Conservation (phyloP, 2,113 vertebrate species). For the Eira barbara region DNA sequence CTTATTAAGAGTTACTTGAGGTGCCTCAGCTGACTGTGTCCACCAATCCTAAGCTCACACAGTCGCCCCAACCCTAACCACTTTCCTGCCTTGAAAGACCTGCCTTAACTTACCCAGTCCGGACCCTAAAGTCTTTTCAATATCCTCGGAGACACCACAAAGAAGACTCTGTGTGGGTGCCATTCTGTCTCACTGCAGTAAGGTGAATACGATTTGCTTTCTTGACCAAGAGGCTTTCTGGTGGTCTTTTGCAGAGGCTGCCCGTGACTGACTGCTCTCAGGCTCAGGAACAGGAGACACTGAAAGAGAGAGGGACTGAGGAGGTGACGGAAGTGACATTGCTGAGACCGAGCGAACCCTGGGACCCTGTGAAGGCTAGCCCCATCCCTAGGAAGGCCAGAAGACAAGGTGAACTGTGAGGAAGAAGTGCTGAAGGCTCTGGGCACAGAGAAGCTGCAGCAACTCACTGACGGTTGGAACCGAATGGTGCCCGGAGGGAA, state of each 20-base stretch:
- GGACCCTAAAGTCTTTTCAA: not conserved
- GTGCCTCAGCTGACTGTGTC: not conserved
- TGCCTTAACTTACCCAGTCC: not conserved
- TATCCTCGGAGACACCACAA: fast-evolving
- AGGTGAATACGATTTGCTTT: not conserved
- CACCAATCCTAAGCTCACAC: not conserved
- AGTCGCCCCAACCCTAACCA: not conserved
- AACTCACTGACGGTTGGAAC: not conserved
- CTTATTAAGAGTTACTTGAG: not conserved
- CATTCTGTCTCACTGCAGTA: not conserved
- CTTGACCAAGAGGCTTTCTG: not conserved
- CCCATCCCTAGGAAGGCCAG: not conserved
- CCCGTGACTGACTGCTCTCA: not conserved
- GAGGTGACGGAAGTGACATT: not conserved
- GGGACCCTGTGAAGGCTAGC: not conserved
- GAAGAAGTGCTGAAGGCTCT: not conserved
- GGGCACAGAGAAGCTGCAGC: not conserved
- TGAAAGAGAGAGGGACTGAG: not conserved
- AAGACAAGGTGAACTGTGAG: not conserved
- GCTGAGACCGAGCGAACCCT: not conserved
- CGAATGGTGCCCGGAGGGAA: not conserved
- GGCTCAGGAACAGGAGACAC: not conserved
- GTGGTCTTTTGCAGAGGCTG: not conserved
- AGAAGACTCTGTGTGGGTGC: not conserved
- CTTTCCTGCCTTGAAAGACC: not conserved